Conservation (phyloP, 2,113 vertebrate species). For the Cryptotis parvus region DNA sequence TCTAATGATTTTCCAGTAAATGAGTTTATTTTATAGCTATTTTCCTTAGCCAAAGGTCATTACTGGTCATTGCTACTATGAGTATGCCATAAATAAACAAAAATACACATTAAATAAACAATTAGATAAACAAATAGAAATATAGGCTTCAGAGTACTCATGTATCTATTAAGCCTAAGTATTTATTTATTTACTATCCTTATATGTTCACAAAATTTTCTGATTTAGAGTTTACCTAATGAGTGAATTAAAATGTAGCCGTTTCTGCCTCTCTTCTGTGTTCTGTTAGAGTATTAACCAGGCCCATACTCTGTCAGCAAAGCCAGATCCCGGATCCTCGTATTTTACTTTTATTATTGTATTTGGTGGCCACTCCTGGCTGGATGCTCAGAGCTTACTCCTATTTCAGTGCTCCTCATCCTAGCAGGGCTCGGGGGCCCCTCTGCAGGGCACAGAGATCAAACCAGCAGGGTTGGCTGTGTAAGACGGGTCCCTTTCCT, state of each 20-base stretch:
- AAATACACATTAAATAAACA: slow-evolving; percentile 18
- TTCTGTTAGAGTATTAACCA: background rate
- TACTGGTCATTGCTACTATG: slow-evolving; percentile 51
- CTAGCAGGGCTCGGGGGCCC: too few species aligned
- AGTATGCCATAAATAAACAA: slow-evolving; percentile 62
- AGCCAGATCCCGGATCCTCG: too few species aligned
- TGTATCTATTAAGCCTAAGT: background rate
- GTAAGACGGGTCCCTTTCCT: too few species aligned
- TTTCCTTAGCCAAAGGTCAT: slow-evolving; percentile 74
- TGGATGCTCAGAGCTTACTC: too few species aligned
- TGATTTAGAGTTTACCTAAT: background rate
- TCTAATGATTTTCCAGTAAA: slow-evolving; percentile 67
- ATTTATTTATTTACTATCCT: slow-evolving; percentile 2
- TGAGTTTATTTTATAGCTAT: slow-evolving; percentile 61
- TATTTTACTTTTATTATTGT: too few species aligned
- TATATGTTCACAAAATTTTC: slow-evolving; percentile 24
- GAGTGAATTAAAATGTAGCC: background rate
- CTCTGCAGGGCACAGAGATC: too few species aligned
- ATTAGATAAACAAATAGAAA: slow-evolving; percentile 48
- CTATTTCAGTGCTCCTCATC: too few species aligned
- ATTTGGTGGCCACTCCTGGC: too few species aligned
- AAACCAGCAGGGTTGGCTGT: too few species aligned
- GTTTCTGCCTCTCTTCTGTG: background rate
- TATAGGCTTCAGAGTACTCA: background rate
- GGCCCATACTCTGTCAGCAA: too few species aligned